These are phyloP conservation scores for Sarcophaga subvicina DNA, from an alignment of 2,888 invertebrate genomes.

Conservation along the genomic window DNA sequence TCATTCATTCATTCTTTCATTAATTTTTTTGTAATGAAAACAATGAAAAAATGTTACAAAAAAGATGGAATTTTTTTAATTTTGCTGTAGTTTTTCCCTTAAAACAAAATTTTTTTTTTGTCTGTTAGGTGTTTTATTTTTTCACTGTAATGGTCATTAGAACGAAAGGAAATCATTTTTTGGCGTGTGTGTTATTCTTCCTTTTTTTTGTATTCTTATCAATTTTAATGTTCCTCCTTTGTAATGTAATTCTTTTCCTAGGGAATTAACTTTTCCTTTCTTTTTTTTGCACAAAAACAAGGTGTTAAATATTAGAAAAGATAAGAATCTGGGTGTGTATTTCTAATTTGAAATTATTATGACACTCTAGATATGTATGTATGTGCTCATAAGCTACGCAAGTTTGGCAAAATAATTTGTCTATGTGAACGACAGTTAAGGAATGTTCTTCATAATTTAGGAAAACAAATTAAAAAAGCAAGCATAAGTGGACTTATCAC, in stretches of 20 bases:
- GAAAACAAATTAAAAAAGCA: no score
- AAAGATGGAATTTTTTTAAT: not conserved
- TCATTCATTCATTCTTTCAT: not conserved
- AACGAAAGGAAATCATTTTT: constrained; percentile 45
- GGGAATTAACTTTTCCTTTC: constrained; percentile 6
- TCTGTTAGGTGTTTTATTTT: not conserved
- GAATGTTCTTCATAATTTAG: no score
- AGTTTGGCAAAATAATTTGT: no score
- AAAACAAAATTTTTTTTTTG: not conserved
- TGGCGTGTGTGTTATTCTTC: constrained; percentile 52
- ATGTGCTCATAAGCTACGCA: not conserved
- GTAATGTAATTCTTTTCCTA: not conserved
- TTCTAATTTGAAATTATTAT: constrained; percentile 53
- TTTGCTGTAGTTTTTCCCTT: not conserved
- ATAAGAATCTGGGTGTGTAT: constrained; percentile 66
- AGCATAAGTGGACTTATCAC: no score
- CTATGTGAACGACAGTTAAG: no score
- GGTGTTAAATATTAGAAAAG: constrained; percentile 55
- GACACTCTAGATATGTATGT: constrained; percentile 23
- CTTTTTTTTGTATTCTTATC: constrained; percentile 17
- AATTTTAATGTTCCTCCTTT: constrained; percentile 32
- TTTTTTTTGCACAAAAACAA: constrained; percentile 43
- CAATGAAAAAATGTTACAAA: constrained; percentile 45
- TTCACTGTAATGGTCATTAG: constrained; percentile 28
- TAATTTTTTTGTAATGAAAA: constrained; percentile 16